These are phyloP conservation scores for Bemisia tabaci DNA, from an alignment of 1,140 invertebrate genomes.

Conservation along the genomic window DNA sequence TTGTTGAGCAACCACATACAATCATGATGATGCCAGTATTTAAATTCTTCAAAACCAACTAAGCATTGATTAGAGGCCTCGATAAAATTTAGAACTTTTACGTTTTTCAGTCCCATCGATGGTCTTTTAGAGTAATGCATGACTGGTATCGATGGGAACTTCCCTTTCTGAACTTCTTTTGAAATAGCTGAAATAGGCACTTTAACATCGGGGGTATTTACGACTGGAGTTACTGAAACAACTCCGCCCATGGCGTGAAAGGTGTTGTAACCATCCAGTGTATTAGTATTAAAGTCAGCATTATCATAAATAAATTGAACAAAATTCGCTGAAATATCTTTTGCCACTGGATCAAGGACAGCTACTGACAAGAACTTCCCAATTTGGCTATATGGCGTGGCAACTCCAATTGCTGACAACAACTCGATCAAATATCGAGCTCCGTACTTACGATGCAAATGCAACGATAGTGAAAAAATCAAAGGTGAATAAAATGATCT, in stretches of 20 bases:
- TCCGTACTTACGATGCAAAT: constrained; percentile 21
- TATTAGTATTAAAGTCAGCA: constrained; percentile 23
- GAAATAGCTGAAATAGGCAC: background rate
- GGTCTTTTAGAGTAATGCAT: background rate
- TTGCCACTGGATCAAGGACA: constrained; percentile 13
- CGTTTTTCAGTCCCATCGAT: background rate
- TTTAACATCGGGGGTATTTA: background rate
- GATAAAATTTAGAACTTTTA: background rate
- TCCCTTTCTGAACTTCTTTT: background rate
- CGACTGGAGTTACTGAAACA: constrained; percentile 13
- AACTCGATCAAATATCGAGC: constrained; percentile 19
- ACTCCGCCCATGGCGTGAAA: constrained; percentile 25
- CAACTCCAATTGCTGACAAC: constrained; percentile 21
- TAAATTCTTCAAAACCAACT: background rate
- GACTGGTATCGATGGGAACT: background rate
- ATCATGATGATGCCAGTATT: background rate
- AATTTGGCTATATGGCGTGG: constrained; percentile 14
- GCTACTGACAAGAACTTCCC: constrained; percentile 20
- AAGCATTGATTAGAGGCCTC: background rate
- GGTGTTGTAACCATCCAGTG: constrained; percentile 22
- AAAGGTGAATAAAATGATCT: constrained; percentile 23
- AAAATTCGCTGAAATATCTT: constrained; percentile 15
- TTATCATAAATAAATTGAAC: constrained; percentile 25
- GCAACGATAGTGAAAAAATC: constrained; percentile 16
- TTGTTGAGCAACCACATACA: background rate